Evolutionary conservation across 2,113 vertebrate genomes (phyloP).

Genomic region (Nipponia nippon): DNA sequence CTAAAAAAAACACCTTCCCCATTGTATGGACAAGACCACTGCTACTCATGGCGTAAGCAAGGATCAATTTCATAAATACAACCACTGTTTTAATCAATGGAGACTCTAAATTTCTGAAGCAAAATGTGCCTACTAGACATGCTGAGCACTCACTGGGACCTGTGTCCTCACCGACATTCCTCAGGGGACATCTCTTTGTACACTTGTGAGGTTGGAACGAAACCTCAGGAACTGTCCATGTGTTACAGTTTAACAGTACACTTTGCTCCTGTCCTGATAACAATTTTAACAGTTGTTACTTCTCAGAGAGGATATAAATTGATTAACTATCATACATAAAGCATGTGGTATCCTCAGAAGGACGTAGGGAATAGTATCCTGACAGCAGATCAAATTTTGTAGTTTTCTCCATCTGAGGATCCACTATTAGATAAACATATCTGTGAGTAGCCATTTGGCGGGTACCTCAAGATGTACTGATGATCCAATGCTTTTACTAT

Average conservation of each 20-base stretch:
- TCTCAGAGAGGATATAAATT: neutral
- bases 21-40: neutral
- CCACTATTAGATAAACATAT: neutral
- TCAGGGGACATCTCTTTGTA: neutral
- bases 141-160: neutral
- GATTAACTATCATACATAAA: neutral
- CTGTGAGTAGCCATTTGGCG: neutral
- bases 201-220: rapidly evolving
- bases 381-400: neutral
- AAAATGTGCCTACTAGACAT: neutral
- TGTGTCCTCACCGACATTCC: neutral
- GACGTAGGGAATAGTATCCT: rapidly evolving
- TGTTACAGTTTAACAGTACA: neutral
- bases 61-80: neutral
- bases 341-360: neutral
- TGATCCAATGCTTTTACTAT: neutral
- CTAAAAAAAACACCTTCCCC: neutral
- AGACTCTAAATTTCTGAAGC: neutral
- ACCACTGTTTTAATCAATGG: rapidly evolving
- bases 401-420: neutral
- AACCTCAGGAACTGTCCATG: neutral
- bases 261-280: neutral
- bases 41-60: neutral
- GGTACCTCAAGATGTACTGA: neutral
- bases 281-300: neutral